phyloP scores from a whole-genome alignment of 2,113 vertebrate genomes.

The Picathartes gymnocephalus region DNA sequence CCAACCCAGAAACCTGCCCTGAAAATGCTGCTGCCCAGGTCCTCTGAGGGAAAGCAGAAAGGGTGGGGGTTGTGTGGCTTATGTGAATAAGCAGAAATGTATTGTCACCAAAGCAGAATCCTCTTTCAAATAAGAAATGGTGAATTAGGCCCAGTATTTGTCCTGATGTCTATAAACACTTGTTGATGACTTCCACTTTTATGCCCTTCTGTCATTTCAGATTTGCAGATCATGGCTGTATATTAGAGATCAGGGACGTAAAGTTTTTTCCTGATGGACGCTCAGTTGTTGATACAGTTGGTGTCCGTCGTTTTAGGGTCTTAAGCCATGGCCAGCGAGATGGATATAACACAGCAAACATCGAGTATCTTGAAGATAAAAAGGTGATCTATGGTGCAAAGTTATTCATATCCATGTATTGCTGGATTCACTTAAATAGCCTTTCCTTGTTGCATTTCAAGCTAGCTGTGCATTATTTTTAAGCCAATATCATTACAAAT shows the following conservation, averaged over 20 bases:
- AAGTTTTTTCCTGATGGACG: constrained; percentile 91
- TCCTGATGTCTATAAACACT: constrained; percentile 49
- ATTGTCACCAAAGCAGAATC: constrained; percentile 26
- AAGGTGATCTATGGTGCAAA: constrained; percentile 77
- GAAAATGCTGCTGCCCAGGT: not conserved
- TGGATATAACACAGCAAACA: constrained; percentile 93
- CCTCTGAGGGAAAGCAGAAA: constrained; percentile 18
- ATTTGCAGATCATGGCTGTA: constrained; percentile 90
- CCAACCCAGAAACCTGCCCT: not conserved
- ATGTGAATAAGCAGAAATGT: constrained; percentile 2
- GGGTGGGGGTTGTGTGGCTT: constrained; percentile 44
- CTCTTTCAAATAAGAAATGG: constrained; percentile 1
- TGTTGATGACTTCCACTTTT: constrained; percentile 47
- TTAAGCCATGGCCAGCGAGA: constrained; percentile 87
- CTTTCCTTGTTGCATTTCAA: constrained; percentile 54
- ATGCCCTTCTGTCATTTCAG: constrained; percentile 68
- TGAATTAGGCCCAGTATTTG: constrained; percentile 55
- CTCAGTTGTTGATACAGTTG: constrained; percentile 87
- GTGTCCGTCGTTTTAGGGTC: constrained; percentile 85
- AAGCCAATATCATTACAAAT: constrained; percentile 2
- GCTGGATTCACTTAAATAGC: constrained; percentile 52
- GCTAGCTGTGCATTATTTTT: constrained; percentile 44
- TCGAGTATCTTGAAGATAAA: constrained; percentile 89
- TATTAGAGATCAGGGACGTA: constrained; percentile 89
- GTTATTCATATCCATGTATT: constrained; percentile 61